phyloP scores from a whole-genome alignment of 2,113 vertebrate species.

The Gasterosteus aculeatus region DNA sequence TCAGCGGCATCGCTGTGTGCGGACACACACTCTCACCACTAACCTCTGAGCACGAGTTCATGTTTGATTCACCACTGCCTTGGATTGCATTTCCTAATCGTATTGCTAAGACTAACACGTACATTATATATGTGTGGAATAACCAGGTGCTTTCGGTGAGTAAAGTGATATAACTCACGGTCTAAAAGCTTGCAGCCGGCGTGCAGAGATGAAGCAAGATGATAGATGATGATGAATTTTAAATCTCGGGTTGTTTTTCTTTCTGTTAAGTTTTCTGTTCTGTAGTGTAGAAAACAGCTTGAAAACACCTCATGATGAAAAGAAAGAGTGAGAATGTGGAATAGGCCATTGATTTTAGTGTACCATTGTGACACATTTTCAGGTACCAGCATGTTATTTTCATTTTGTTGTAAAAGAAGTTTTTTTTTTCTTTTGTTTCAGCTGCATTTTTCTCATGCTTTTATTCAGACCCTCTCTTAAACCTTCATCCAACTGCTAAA shows the following conservation, averaged over 20 bases:
- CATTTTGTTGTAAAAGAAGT: constrained; percentile 14
- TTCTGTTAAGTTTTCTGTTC: constrained; percentile 45
- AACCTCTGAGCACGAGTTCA: not conserved
- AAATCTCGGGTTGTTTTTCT: constrained; percentile 46
- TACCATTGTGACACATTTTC: constrained; percentile 28
- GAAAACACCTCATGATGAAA: constrained; percentile 29
- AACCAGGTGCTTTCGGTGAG: not conserved
- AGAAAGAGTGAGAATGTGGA: constrained; percentile 13
- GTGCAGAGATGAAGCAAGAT: constrained; percentile 38
- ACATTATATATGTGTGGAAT: not conserved
- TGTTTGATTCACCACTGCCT: not conserved
- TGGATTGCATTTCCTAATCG: constrained; percentile 16
- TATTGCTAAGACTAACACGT: constrained; percentile 1
- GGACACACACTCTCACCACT: not conserved
- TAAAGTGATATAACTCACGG: constrained; percentile 15
- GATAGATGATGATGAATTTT: constrained; percentile 44
- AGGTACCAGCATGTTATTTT: not conserved
- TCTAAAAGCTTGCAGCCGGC: constrained; percentile 17
- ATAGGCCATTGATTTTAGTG: constrained; percentile 27
- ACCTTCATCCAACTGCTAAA: constrained; percentile 2
- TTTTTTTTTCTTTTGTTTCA: constrained; percentile 6
- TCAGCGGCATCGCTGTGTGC: constrained; percentile 1
- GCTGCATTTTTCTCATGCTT: constrained; percentile 7
- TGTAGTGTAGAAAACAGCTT: constrained; percentile 36
- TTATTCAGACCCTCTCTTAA: constrained; percentile 7